Percentiles rank a stretch among this genome's conserved stretches.
phyloP scores from a whole-genome alignment of 2,113 vertebrate species.

The Edolisoma coerulescens region DNA sequence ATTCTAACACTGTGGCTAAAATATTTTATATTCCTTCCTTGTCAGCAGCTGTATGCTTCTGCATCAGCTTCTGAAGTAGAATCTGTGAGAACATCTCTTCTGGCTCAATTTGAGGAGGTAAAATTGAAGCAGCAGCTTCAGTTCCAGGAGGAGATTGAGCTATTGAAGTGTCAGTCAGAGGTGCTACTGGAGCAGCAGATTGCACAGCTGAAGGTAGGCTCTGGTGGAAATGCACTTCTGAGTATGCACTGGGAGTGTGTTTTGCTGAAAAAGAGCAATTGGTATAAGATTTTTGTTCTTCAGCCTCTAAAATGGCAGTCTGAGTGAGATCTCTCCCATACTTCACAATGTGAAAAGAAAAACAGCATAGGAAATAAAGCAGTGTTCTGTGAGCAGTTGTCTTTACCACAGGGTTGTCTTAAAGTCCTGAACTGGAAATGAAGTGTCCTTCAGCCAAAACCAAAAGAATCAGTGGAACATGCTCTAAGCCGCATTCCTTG shows the following conservation, averaged over 20 bases:
- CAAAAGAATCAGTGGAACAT: background rate
- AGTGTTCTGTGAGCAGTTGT: background rate
- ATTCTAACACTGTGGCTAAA: background rate
- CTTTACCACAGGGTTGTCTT: background rate
- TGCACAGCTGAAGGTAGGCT: conserved; percentile 75
- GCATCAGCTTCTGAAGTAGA: conserved; percentile 64
- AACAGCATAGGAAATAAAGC: background rate
- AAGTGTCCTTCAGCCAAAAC: background rate
- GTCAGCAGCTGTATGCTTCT: conserved; percentile 38
- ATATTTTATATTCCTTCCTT: background rate
- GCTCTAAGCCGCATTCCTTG: background rate
- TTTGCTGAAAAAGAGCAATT: background rate
- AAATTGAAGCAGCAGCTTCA: conserved; percentile 73
- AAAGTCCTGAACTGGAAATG: background rate
- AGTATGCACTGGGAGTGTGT: background rate
- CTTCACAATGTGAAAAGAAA: background rate
- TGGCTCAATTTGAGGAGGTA: conserved; percentile 58
- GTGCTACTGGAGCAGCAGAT: conserved; percentile 74
- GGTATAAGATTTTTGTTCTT: background rate
- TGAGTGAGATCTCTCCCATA: background rate
- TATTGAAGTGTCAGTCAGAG: conserved; percentile 79
- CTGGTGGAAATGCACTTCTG: background rate
- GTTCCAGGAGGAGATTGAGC: conserved; percentile 79
- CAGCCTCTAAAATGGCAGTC: background rate
- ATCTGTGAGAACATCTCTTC: conserved; percentile 63